Evolutionary conservation across 2,888 invertebrate genomes (phyloP), one percentile per base, ranked within the genome.

Genomic region (Scaptomyza flava): DNA sequence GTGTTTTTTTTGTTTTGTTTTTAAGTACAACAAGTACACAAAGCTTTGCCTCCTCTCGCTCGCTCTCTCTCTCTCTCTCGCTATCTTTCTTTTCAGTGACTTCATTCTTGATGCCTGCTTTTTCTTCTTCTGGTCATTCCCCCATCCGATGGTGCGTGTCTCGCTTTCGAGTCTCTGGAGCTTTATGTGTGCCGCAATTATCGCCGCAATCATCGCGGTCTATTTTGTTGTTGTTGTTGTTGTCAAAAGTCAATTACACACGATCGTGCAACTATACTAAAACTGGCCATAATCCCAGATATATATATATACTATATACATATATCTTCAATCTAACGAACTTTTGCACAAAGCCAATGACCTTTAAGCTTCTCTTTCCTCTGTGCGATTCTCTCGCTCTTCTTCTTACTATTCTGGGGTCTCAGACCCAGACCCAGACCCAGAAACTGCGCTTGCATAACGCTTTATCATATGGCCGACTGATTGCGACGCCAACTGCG

Each of bases 131-230:
- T 27, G 27, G 27, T 27, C 27, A 27, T 27, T 27, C 31, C 9
- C 9, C 31, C 31, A 31, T 9, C 9, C 9, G 31, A 9, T 31
- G 27, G 27, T 27, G 27, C 27, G 27, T 27, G 27, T 27, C 30
- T 30, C 6, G 1, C 12, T 34, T 5, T 12, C 4, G 17, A 17
- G 17, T 34, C n/a, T 38, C 38, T 75, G 68, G 60, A 59, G 57
- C 57, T 64, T 48, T 79, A 66, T 71, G 68, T 81, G 52, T 77
- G 67, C 70, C 82, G 77, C 85, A 81, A 86, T 86, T 83, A 83
- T 86, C 81, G 75, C 75, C 77, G 77, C 84, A 79, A 81, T 87
- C 85, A 82, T 70, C 79, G 78, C 78, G 84, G 87, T 86, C 81
- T 87, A 82, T 82, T 82, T 82, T 82, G 81, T 74, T 79, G 81